Percentiles rank a stretch among this genome's conserved stretches.
phyloP scores from a whole-genome alignment of 2,888 invertebrate genomes.

The Ectemnius lituratus region DNA sequence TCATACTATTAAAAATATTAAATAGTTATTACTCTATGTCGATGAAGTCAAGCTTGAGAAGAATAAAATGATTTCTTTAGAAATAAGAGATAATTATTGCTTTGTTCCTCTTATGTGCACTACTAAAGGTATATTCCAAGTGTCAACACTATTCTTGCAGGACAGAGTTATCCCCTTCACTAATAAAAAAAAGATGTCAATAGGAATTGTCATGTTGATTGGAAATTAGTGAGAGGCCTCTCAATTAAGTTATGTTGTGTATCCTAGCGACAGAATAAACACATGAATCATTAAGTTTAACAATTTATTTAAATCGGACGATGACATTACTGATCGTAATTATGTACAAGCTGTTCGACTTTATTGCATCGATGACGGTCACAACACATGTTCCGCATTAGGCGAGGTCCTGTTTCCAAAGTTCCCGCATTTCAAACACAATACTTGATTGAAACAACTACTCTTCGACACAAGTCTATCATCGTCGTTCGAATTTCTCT shows the following conservation, averaged over 20 bases:
- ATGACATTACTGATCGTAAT: slow-evolving; percentile 64
- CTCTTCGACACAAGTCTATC: slow-evolving; percentile 65
- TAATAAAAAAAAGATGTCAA: too few species aligned
- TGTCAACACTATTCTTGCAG: too few species aligned
- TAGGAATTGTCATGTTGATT: too few species aligned
- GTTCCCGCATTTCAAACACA: slow-evolving; percentile 29
- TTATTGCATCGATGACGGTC: slow-evolving; percentile 58
- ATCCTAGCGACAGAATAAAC: slow-evolving; percentile 20
- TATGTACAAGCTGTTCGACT: slow-evolving; percentile 70
- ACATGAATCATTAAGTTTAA: slow-evolving; percentile 48
- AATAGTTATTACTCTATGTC: slow-evolving; percentile 62
- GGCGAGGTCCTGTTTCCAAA: slow-evolving; percentile 33
- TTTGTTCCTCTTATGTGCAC: slow-evolving; percentile 15
- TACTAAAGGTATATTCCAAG: background rate
- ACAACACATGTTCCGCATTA: slow-evolving; percentile 40
- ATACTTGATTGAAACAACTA: slow-evolving; percentile 73
- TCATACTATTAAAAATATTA: slow-evolving; percentile 58
- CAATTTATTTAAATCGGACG: slow-evolving; percentile 71
- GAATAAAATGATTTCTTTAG: slow-evolving; percentile 65
- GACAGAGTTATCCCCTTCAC: too few species aligned
- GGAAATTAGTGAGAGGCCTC: too few species aligned
- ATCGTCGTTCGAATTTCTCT: slow-evolving; percentile 62
- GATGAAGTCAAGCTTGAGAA: slow-evolving; percentile 61
- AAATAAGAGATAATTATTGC: slow-evolving; percentile 37
- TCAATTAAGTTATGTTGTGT: background rate